phyloP scores from a whole-genome alignment of 2,113 vertebrate genomes.

The Chaetorhynchus papuensis region DNA sequence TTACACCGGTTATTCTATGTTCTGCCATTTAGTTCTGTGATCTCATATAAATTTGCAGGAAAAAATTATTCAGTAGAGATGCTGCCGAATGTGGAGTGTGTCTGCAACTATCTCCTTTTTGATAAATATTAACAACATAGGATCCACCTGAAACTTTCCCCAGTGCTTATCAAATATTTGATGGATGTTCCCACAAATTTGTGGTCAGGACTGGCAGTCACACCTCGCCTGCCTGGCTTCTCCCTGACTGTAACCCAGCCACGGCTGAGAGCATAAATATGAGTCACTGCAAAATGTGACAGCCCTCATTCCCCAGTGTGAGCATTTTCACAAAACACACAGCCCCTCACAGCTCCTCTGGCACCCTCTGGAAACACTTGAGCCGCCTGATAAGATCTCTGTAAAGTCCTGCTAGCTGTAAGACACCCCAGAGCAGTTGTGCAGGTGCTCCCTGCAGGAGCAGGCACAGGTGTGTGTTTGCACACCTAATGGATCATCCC shows the following conservation, averaged over 20 bases:
- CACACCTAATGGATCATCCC: neutral
- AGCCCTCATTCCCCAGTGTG: neutral
- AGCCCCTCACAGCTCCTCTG: neutral
- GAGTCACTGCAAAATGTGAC: accelerated
- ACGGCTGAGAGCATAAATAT: neutral
- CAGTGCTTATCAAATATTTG: neutral
- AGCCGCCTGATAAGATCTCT: neutral
- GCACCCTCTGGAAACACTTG: neutral
- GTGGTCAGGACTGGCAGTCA: neutral
- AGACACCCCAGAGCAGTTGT: neutral
- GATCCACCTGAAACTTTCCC: neutral
- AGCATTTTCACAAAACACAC: neutral
- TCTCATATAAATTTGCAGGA: neutral
- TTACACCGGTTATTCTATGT: neutral
- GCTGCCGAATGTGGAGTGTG: accelerated
- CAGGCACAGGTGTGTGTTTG: neutral
- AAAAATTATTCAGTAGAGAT: neutral
- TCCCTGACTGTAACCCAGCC: neutral
- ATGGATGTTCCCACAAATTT: neutral
- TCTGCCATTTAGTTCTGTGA: neutral
- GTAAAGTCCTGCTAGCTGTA: neutral
- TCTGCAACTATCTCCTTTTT: neutral
- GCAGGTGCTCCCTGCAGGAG: neutral
- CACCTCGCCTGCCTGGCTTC: neutral
- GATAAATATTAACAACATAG: neutral